Evolutionary conservation across 2,888 invertebrate species (phyloP).

Genomic region (Chromoteleia sp.): DNA sequence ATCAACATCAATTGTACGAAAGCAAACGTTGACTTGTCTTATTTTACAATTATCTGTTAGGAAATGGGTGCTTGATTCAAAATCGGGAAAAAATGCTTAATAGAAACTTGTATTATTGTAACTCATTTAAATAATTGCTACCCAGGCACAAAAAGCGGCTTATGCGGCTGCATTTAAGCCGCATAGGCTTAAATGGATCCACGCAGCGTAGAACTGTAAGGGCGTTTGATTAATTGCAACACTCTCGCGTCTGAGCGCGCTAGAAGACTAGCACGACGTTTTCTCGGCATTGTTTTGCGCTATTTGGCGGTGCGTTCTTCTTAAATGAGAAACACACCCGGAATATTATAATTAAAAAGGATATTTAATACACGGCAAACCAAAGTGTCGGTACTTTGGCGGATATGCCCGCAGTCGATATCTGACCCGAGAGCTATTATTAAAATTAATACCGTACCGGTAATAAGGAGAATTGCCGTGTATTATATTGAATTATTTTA

Average conservation of each 20-base stretch:
- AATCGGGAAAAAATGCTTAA: constrained; percentile 23
- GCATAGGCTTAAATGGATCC: constrained; percentile 33
- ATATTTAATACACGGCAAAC: constrained; percentile 53
- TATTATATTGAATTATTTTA: constrained; percentile 82
- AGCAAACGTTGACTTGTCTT: too few relatives aligned
- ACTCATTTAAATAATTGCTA: constrained; percentile 57
- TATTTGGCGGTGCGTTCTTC: constrained; percentile 31
- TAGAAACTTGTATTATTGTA: constrained; percentile 48
- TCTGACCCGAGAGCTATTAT: constrained; percentile 76
- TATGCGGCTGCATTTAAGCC: too few relatives aligned
- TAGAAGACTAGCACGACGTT: constrained; percentile 18
- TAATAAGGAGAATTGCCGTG: constrained; percentile 78
- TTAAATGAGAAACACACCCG: constrained; percentile 47
- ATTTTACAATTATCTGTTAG: background rate
- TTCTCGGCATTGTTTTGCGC: constrained; percentile 42
- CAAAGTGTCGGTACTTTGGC: constrained; percentile 36
- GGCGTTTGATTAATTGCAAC: constrained; percentile 57
- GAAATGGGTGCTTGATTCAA: too few relatives aligned
- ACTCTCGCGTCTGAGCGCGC: too few relatives aligned
- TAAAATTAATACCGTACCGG: constrained; percentile 80
- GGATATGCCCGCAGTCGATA: constrained; percentile 68
- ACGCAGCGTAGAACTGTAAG: constrained; percentile 34
- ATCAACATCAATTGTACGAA: too few relatives aligned
- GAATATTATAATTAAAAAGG: constrained; percentile 66
- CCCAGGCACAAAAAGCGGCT: constrained; percentile 24